Base-by-base conservation (phyloP, 2,797 vertebrate species). In the Emys orbicularis region DNA sequence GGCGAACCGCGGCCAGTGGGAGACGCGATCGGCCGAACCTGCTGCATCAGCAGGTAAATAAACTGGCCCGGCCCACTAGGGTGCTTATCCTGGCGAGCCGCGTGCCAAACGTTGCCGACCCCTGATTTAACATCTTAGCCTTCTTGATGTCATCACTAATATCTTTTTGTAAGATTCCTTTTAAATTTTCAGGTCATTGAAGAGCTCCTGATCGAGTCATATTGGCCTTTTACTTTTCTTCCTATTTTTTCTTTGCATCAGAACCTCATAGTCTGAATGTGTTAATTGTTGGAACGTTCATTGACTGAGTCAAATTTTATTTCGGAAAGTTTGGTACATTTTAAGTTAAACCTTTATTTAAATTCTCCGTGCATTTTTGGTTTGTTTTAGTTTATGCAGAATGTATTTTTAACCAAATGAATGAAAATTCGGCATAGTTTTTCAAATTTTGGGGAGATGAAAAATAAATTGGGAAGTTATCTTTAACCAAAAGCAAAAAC, bases 381-480 rank as follows among this genome's bases (percentile, higher is more conserved):
- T 88, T 90, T 89, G 15, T 91, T 94, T 90, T 94, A 19, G 34
- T 47, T n/a, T 89, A 93, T 87, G 86, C 31, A 81, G 25, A 88
- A 90, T 81, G 88, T 77, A 90, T 95, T 96, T 96, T 93, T 90
- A 95, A 93, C 12, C 18, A 86, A 95, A 90, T 86, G 83, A 96
- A 89, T 68, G 90, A 95, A 84, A 86, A 47, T 0, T 0, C 72
- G 91, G 37, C 85, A 91, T 86, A 88, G n/a, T 31, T 92, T 94
- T 95, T 72, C 84, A 88, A 37, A 87, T 95, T 88, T 93, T 86
- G 59, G 37, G 50, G 95, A 59, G 94, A 90, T 90, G 94, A 89
- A 91, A 77, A 93, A 79, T 90, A 93, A 96, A 90, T 86, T 84
- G 79, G 94, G 94, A 91, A 82, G 47, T 85, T 92, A 72, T 79